Evolutionary conservation across 2,113 vertebrate genomes (phyloP), one percentile per base, ranked within the genome.

Genomic region (Sturnus vulgaris): DNA sequence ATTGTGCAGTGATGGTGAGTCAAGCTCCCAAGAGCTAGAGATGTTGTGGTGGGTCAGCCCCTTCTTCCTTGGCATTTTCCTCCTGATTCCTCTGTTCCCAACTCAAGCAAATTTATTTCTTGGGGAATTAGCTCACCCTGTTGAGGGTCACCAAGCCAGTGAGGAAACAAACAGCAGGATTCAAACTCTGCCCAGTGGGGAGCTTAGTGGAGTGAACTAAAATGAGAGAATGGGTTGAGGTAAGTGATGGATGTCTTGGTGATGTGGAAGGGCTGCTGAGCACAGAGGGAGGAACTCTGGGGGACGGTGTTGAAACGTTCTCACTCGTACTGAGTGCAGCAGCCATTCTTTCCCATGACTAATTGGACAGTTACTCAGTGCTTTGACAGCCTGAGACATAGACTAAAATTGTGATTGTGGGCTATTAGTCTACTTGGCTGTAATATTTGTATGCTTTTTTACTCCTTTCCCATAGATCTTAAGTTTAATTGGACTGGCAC

Each of bases 311-410:
- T 86, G 93, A 88, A 95, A 68, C 61, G 6, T 88, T 93, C 95
- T 92, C 82, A 9, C 69, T 84, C 57, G 30, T 27, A 8, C 72
- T 28, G 80, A 76, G 86, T 33, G 42, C 83, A 86, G 35, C 72
- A 94, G 80, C 95, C 90, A 75, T 95, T 95, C 93, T 89, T 91
- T 61, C 90, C 82, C 69, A 65, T 95, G 95, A 97, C 92, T 97
- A 96, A 97, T 96, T 95, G 95, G 92, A 92, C 92, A 79, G 93
- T 96, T 95, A 94, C 90, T 96, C 92, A 93, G 95, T 93, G 95
- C 94, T 96, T 83, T 97, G 95, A 96, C 90, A 96, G 88, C 86
- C 90, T 49, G 69, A 84, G 86, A 94, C 76, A 57, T 82, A 88
- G 88, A 95, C 90, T 94, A 63, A 92, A 96, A 96, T 57, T 95